Evolutionary conservation across 2,113 vertebrate genomes (phyloP), one percentile per base, ranked within the genome.

Genomic region (Trichechus manatus): DNA sequence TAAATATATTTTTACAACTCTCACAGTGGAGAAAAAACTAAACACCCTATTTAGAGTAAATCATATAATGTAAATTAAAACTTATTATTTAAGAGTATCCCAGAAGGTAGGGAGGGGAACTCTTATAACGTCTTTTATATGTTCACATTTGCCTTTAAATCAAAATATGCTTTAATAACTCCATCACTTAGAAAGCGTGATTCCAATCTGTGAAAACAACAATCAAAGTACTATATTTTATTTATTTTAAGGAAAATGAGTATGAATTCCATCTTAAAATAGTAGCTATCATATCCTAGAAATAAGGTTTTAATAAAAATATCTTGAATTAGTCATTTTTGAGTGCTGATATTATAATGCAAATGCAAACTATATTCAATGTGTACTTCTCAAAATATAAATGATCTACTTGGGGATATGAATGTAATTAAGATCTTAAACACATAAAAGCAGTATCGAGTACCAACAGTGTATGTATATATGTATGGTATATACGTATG

Each of bases 71-170:
- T 20, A 6, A 25, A 79, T 79, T 88, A 79, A 2, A 39, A 39
- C 39, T 39, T 39, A 88, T 86, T 78, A 82, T 39, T 44, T 39
- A 39, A 68, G 1, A 39, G 9, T 93, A 89, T 88, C 50, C 36
- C 88, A 88, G 87, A 95, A 92, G 36, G 50, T 9, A 0, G 9
- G 9, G 19, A 15, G 4, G 19, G 27, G 13, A 56, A 63, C 36
- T 74, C 50, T 80, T 59, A 72, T 6, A 81, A 5, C 95, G 50
- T n/a, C 6, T 63, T 84, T 72, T 91, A 33, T 72, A 47, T 44
- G n/a, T 64, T 86, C 74, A 56, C 29, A 82, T 53, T 22, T 94
- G 25, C 56, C 72, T 93, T 79, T 84, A 93, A 89, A n/a, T 87
- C 44, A 63, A 93, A 92, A 61, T 39, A 59, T 44, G 42, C 31